Evolutionary conservation across 2,797 vertebrate genomes (phyloP), one percentile per base, ranked within the genome.

Genomic region (Hylomyscus alleni): DNA sequence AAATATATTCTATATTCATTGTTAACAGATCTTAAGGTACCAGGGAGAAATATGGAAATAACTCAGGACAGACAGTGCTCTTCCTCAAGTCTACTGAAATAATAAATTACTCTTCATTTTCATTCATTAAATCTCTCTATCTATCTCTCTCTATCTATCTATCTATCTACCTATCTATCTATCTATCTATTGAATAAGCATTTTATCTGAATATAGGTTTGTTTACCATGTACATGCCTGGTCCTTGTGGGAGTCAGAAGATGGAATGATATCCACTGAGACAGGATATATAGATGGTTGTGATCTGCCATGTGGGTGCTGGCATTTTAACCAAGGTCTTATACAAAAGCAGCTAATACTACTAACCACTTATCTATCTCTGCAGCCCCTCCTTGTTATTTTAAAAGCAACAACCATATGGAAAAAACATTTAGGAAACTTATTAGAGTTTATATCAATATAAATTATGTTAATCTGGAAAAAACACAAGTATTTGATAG

Each of bases 401-500:
- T 47, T 60, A 52, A 97, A 65, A 56, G 47, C 31, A 84, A 50
- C 58, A 90, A 12, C 34, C 22, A 13, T 5, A 62, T 26, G n/a
- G n/a, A 2, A 62, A 76, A 89, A 91, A 4, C 22, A 40, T 3
- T 47, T 9, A 22, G 9, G 8, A 8, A 83, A 60, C 7, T 60
- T 44, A 82, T 17, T 60, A 31, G 81, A 84, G 15, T 65, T 47
- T 31, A 47, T 11, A 44, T 44, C 56, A 84, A 87, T 20, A 62
- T 34, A 90, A 69, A 93, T 89, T 40, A 65, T 44, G 37, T 73
- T 56, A 73, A 86, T 91, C 73, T 97, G 47, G 24, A 90, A 95
- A 93, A 90, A 91, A 26, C 13, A 86, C 24, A 91, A 80, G 75
- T 73, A 60, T 22, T 86, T 24, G 34, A 34, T n/a, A 14, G 24